Evolutionary conservation across 2,888 invertebrate species (phyloP).

Genomic region (Parapristionchus giblindavisi): DNA sequence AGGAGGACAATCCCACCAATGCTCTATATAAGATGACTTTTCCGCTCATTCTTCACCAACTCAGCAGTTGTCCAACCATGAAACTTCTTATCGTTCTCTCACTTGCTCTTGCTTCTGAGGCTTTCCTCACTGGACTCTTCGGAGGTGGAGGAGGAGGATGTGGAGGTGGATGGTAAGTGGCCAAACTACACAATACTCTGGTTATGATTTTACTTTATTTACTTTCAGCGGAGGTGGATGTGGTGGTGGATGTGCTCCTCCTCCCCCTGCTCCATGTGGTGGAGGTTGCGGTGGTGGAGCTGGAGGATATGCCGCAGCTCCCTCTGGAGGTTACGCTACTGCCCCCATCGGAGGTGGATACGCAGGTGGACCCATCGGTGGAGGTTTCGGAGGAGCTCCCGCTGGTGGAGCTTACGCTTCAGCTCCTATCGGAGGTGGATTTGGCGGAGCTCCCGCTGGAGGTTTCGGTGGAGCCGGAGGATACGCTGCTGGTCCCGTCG

Average conservation of each 20-base stretch:
- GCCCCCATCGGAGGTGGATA: constrained; percentile 25
- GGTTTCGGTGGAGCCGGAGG: no score
- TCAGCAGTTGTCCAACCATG: constrained; percentile 72
- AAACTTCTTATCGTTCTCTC: constrained; percentile 29
- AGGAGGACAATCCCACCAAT: no score
- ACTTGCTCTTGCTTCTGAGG: constrained; percentile 9
- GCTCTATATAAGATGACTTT: no score
- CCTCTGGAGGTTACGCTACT: constrained; percentile 14
- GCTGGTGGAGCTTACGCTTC: no score
- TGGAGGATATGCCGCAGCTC: not conserved
- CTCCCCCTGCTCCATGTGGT: constrained; percentile 16
- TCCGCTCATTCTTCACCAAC: no score
- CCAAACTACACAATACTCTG: no score
- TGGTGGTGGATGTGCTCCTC: constrained; percentile 25
- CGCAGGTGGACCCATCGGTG: constrained; percentile 3
- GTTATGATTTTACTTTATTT: no score
- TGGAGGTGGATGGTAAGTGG: constrained; percentile 27
- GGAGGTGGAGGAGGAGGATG: constrained; percentile 34
- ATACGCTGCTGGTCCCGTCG: no score
- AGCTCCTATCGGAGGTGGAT: not conserved
- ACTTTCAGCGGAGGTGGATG: constrained; percentile 29
- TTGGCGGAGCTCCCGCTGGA: no score
- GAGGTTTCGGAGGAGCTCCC: no score
- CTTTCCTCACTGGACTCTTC: constrained; percentile 29
- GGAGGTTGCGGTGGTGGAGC: no score